Evolutionary conservation across 2,888 invertebrate genomes (phyloP), one percentile per base, ranked within the genome.

Genomic region (Papilio gigon): DNA sequence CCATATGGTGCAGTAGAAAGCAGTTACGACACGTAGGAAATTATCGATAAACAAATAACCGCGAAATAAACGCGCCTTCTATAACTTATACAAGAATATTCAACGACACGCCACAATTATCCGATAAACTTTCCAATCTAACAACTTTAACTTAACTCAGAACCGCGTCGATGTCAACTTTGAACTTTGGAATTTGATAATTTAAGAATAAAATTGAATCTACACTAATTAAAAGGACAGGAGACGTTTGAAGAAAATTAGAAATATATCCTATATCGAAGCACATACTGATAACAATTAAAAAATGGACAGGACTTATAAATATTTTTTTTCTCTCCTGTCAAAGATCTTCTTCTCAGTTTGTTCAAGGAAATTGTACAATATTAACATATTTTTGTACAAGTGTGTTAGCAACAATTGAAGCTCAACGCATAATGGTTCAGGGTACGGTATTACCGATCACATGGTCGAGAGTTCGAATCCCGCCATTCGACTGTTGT

Each of bases 91-190:
- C 20, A 20, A 58, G 44, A 68, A 63, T 65, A 65, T 61, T 60
- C 64, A 68, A 68, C 40, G 65, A 50, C 27, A 11, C 30, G n/a
- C 17, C 25, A 63, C 44, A 68, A 65, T 65, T 65, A 40, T 65
- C 40, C 60, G 60, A 59, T 12, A 20, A 58, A 68, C 69, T 69
- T 69, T 69, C 69, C 65, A 69, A 69, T 53, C 8, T 50, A 64
- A 68, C 59, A 40, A 14, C 37, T 68, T 50, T 64, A 65, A 50
- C 9, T 14, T 35, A 47, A 25, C 22, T 1, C 25, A n/a, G 25
- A 53, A 5, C 27, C 27, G 22, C n/a, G n/a, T 25, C 53, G 27
- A 27, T 14, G 6, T 53, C n/a, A 53, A 53, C 53, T 53, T 53
- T 53, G 27, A 50, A 47, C 25, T 25, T 8, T 11, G 44, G 20